phyloP scores from a whole-genome alignment of 2,113 vertebrate genomes.

The Aplodontia rufa region DNA sequence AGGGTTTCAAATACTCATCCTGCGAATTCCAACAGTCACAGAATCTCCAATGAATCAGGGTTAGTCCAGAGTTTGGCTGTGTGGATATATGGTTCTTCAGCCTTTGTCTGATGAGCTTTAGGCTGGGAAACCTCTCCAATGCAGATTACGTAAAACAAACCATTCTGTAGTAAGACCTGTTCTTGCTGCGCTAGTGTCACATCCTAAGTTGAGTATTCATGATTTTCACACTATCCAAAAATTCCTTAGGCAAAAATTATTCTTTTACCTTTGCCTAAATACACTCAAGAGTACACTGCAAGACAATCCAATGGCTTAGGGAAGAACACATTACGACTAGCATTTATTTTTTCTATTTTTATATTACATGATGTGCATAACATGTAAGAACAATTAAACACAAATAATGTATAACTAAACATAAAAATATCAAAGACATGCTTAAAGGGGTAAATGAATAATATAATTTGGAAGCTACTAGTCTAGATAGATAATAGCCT shows the following conservation, averaged over 20 bases:
- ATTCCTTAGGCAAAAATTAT: background rate
- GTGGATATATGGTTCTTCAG: background rate
- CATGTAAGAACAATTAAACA: background rate
- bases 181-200: background rate
- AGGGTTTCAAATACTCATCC: background rate
- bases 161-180: background rate
- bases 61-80: background rate
- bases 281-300: background rate
- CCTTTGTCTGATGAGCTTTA: background rate
- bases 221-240: background rate
- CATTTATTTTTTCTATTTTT: background rate
- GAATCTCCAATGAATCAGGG: background rate
- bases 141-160: background rate
- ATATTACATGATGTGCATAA: background rate
- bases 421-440: background rate
- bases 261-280: conserved; percentile 30
- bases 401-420: background rate
- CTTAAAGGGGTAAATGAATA: background rate
- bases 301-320: background rate
- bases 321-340: background rate
- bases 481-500: background rate
- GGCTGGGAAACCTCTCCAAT: background rate
- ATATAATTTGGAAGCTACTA: conserved; percentile 1
- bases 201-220: background rate
- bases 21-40: background rate